A percentile compares a stretch with the other conserved stretches of the same genome.
Evolutionary conservation across 2,113 vertebrate genomes (phyloP).

Genomic region (Excalfactoria chinensis): DNA sequence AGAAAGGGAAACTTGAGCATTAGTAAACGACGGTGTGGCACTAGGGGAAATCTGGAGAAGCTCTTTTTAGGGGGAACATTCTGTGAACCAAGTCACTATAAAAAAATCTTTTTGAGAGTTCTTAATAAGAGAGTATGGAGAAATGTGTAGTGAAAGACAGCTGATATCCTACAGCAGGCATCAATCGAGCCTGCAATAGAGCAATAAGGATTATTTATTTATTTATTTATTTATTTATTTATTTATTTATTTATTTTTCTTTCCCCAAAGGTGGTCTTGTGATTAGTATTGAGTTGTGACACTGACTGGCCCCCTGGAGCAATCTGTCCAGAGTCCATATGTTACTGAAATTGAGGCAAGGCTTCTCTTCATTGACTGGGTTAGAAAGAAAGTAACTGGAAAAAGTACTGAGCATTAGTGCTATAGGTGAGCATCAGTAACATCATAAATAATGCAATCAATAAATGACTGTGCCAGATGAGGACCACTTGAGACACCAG

Average conservation of each 20-base stretch:
- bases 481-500: neutral
- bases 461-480: neutral
- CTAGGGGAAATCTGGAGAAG: neutral
- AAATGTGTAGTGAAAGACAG: neutral
- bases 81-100: neutral
- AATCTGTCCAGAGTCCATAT: neutral
- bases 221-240: neutral
- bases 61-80: neutral
- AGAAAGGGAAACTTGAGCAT: neutral
- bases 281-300: neutral
- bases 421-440: neutral
- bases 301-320: constrained; percentile 16
- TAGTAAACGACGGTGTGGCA: neutral
- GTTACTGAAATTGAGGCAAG: constrained; percentile 7
- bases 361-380: neutral
- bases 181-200: neutral
- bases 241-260: neutral
- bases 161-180: neutral
- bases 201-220: neutral
- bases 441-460: constrained; percentile 23
- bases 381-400: neutral
- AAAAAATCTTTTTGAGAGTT: neutral
- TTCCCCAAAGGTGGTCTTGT: neutral
- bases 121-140: neutral
- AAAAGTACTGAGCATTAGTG: constrained; percentile 16